A percentile compares a stretch with the other conserved stretches of the same genome.
These are phyloP conservation scores for Podarcis cretensis DNA, from an alignment of 2,113 vertebrate genomes.

Conservation along the genomic window DNA sequence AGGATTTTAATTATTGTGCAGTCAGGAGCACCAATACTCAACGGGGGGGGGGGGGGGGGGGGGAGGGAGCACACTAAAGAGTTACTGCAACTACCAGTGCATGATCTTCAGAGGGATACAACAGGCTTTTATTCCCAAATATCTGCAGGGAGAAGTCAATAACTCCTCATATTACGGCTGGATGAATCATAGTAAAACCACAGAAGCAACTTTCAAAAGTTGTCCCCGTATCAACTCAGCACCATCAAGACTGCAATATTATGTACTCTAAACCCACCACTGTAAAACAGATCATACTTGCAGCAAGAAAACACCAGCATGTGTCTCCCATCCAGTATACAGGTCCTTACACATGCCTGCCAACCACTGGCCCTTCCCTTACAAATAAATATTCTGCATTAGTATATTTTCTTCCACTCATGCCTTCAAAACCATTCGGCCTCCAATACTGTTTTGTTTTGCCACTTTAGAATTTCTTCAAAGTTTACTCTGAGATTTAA, in stretches of 20 bases:
- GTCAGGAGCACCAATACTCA: neutral
- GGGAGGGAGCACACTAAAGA: neutral
- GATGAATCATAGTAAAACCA: neutral
- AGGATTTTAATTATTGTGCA: neutral
- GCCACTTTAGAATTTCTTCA: constrained; percentile 52
- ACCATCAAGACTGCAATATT: neutral
- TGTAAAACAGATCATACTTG: neutral
- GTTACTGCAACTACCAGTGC: neutral
- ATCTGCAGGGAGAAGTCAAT: neutral
- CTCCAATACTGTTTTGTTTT: constrained; percentile 17
- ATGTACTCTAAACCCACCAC: too few species aligned
- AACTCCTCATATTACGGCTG: neutral
- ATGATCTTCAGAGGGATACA: neutral
- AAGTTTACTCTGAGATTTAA: constrained; percentile 73
- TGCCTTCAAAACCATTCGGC: neutral
- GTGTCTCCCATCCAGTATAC: too few species aligned
- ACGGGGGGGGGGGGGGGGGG: neutral
- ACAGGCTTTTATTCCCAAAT: neutral
- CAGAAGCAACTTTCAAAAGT: neutral
- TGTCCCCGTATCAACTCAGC: neutral
- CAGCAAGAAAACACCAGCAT: neutral
- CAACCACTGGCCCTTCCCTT: neutral
- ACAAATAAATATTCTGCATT: neutral
- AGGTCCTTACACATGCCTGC: neutral
- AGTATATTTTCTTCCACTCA: neutral